phyloP scores from a whole-genome alignment of 1,140 invertebrate genomes.

The Pararge aegeria region DNA sequence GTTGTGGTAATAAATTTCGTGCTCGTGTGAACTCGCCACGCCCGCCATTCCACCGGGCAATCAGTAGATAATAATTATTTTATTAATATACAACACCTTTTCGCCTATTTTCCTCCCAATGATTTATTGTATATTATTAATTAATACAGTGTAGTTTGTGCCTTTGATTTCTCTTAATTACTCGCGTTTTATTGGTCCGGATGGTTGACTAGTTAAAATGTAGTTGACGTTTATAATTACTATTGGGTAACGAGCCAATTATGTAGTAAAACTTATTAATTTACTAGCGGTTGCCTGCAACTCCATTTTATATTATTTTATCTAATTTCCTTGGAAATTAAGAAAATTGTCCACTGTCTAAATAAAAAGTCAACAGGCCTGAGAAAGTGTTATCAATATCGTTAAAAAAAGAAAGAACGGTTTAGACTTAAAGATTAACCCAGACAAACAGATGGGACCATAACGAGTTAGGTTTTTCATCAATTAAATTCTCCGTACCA shows the following conservation, averaged over 20 bases:
- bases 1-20: constrained; percentile 46
- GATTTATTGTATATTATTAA: constrained; percentile 55
- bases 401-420: too few species aligned
- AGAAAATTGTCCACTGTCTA: too few species aligned
- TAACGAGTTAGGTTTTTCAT: too few species aligned
- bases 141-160: constrained; percentile 38
- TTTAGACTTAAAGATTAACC: too few species aligned
- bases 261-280: neutral
- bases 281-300: too few species aligned
- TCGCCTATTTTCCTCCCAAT: constrained; percentile 41
- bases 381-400: too few species aligned
- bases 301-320: too few species aligned
- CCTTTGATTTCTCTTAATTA: constrained; percentile 35
- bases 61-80: constrained; percentile 61
- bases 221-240: constrained; percentile 19
- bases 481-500: too few species aligned
- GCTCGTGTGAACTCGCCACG: constrained; percentile 57
- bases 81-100: constrained; percentile 59
- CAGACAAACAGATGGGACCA: too few species aligned
- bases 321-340: too few species aligned
- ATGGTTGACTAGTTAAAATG: constrained; percentile 12
- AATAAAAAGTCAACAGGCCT: too few species aligned
- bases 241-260: constrained; percentile 20
- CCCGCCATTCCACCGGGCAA: constrained; percentile 45
- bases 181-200: constrained; percentile 19